Evolutionary conservation across 64 coral and sea anemone genomes (phyloP).

Genomic region (Porites lutea): DNA sequence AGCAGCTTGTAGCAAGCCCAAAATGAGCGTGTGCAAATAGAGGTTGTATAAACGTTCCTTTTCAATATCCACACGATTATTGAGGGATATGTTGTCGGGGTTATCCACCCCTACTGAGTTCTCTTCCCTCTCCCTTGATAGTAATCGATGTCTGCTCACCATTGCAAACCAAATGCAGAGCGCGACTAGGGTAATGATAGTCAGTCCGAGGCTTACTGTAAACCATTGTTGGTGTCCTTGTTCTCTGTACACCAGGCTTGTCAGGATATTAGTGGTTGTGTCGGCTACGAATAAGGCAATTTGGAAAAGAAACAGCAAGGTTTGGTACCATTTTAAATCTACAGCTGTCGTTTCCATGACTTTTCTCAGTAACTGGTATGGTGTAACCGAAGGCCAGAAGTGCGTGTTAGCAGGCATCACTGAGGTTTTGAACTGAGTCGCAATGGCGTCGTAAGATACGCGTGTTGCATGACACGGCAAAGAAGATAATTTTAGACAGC

Average conservation of each 20-base stretch:
- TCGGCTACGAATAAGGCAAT: slow-evolving; percentile 1
- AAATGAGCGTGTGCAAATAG: slow-evolving; percentile 20
- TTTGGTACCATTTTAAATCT: slow-evolving; percentile 27
- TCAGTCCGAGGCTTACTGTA: slow-evolving; percentile 11
- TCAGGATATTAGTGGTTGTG: background rate
- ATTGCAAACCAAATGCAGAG: slow-evolving; percentile 19
- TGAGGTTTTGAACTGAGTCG: too few relatives aligned
- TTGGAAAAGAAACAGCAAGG: slow-evolving; percentile 39
- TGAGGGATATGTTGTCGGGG: slow-evolving; percentile 15
- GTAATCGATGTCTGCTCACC: background rate
- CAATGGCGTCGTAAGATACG: too few relatives aligned
- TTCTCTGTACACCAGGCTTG: background rate
- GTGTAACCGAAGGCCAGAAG: too few relatives aligned
- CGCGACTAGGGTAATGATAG: background rate
- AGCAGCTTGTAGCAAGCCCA: slow-evolving; percentile 11
- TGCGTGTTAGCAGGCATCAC: too few relatives aligned
- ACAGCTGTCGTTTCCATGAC: background rate
- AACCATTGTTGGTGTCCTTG: background rate
- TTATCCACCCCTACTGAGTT: background rate
- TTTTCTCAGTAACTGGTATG: too few relatives aligned
- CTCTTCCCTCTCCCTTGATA: background rate
- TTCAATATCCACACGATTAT: background rate
- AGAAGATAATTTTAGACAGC: too few relatives aligned
- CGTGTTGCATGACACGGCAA: too few relatives aligned
- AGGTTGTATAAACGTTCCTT: slow-evolving; percentile 34